Base-by-base conservation (phyloP, 2,113 vertebrate genomes). In the Mugil cephalus region DNA sequence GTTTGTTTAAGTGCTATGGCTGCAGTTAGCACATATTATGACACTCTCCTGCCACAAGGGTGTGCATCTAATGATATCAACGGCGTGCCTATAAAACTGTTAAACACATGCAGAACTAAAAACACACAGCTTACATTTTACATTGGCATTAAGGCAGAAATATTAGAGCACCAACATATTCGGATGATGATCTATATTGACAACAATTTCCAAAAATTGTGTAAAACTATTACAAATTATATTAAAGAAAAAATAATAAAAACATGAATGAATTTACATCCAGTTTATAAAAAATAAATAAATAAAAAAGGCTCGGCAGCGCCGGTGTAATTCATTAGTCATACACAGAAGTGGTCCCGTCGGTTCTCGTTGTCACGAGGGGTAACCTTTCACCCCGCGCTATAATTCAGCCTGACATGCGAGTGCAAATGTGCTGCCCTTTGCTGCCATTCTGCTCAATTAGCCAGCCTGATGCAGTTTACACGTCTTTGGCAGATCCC, bases 401-500 rank as follows among this genome's bases (percentile, higher is more conserved):
- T 70, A 48, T 69, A 65, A 84, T 72, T 40, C 40, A 51, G 12
- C 19, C 54, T 72, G 66, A 82, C 60, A 56, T 47, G 43, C 13
- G 36, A 64, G 38, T 30, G 74, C 64, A 79, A 59, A 48, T 40
- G 62, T n/a, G 61, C 48, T 36, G 53, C 74, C 77, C 48, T 84
- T 76, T 59, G 42, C 55, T 85, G 67, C 83, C 61, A 50, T 69
- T 69, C 73, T 53, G 60, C 87, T 87, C 77, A 83, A 63, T 87
- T 79, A 89, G 65, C 53, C 19, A 11, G 46, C 54, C 53, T 78
- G 77, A 87, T 85, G 85, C 74, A 77, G 76, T 87, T 87, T 83
- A 65, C 62, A 73, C 45, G 4, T 81, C 85, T 69, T 69, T 83
- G 80, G 58, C 82, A 77, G 86, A 85, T 91, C 80, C 80, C 87